Conservation (phyloP, 2,888 invertebrate species). For the Athripsodes cinereus region DNA sequence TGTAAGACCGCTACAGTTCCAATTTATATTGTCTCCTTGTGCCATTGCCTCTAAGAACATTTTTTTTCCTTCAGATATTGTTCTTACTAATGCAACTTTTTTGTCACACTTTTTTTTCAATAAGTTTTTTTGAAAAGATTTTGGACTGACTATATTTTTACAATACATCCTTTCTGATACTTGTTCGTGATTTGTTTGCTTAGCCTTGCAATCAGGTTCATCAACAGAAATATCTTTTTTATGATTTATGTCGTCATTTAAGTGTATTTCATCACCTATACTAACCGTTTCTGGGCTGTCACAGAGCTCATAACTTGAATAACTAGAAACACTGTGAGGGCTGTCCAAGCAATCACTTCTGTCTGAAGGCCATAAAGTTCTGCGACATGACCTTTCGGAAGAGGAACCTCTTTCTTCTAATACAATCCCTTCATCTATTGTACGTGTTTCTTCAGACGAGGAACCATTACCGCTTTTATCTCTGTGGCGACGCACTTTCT, state of each 20-base stretch:
- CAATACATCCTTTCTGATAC: conserved; percentile 16
- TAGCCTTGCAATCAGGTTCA: neutral
- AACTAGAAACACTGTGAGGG: conserved; percentile 44
- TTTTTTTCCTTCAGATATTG: conserved; percentile 4
- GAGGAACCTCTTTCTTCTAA: conserved; percentile 26
- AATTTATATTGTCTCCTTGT: neutral
- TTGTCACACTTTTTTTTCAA: conserved; percentile 20
- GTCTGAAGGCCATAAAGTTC: conserved; percentile 25
- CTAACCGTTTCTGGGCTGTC: conserved; percentile 29
- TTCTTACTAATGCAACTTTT: conserved; percentile 15
- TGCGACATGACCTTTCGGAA: conserved; percentile 25
- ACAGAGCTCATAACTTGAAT: conserved; percentile 39
- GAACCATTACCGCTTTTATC: conserved; percentile 52
- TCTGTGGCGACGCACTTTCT: conserved; percentile 32
- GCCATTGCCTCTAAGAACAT: neutral
- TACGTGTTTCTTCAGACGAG: conserved; percentile 48
- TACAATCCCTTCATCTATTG: conserved; percentile 31
- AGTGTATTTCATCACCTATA: conserved; percentile 32
- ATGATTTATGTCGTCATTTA: conserved; percentile 1
- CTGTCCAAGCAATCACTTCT: conserved; percentile 42
- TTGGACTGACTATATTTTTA: conserved; percentile 13
- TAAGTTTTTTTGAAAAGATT: conserved; percentile 14
- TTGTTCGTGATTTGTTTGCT: neutral
- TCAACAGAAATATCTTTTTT: neutral
- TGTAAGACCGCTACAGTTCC: neutral